Evolutionary conservation across 2,888 invertebrate genomes (phyloP).

Genomic region (Sarcophaga rosellei): DNA sequence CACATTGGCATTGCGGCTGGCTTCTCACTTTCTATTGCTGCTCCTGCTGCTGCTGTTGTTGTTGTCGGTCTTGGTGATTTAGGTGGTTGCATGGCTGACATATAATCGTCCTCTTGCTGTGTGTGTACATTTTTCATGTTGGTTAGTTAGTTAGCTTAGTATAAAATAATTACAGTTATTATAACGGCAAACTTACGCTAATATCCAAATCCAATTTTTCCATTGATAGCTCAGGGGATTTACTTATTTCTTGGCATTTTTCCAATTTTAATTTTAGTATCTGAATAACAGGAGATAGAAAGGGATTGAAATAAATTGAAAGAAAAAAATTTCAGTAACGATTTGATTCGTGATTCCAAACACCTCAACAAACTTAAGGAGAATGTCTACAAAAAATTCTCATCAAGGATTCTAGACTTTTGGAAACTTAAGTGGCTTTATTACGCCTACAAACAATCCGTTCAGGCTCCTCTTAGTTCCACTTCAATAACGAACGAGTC

Average conservation of each 20-base stretch:
- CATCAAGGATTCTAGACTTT: not conserved
- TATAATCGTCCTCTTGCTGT: slow-evolving; percentile 75
- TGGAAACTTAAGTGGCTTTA: too few relatives aligned
- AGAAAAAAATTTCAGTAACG: not conserved
- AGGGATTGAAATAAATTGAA: not conserved
- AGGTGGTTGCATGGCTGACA: slow-evolving; percentile 74
- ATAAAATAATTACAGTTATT: not conserved
- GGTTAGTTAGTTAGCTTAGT: not conserved
- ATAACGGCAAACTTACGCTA: slow-evolving; percentile 43
- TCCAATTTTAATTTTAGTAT: slow-evolving; percentile 79
- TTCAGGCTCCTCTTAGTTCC: too few relatives aligned
- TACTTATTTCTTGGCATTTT: slow-evolving; percentile 75
- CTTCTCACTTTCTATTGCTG: slow-evolving; percentile 76
- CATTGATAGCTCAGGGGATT: slow-evolving; percentile 72
- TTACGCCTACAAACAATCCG: too few relatives aligned
- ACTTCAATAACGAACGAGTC: too few relatives aligned
- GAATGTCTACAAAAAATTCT: not conserved
- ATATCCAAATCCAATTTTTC: slow-evolving; percentile 75
- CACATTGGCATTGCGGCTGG: slow-evolving; percentile 80
- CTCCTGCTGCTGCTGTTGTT: slow-evolving; percentile 28
- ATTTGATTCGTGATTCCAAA: not conserved
- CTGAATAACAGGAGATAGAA: slow-evolving; percentile 65
- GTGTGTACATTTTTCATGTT: not conserved
- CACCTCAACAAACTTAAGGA: not conserved
- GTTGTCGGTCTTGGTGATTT: slow-evolving; percentile 73